A percentile compares a stretch with the other conserved stretches of the same genome.
These are phyloP conservation scores for Battus philenor DNA, from an alignment of 1,140 invertebrate species.

Conservation along the genomic window DNA sequence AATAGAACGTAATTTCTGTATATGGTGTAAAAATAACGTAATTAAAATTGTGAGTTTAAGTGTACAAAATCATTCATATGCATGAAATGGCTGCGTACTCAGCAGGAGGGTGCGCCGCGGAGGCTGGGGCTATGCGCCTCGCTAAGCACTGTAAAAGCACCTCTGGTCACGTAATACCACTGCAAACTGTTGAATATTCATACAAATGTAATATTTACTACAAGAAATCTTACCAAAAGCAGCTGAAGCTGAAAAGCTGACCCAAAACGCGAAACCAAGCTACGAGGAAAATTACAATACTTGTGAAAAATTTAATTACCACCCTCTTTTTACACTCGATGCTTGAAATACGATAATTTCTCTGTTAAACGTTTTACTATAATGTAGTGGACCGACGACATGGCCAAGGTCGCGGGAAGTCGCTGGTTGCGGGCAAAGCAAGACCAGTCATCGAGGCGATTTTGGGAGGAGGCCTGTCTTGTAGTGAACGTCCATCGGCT, in stretches of 20 bases:
- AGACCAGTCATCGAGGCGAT: too few relatives aligned
- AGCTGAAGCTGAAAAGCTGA: constrained; percentile 23
- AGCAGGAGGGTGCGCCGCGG: constrained; percentile 24
- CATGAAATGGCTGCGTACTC: constrained; percentile 24
- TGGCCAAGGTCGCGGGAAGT: too few relatives aligned
- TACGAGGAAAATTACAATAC: constrained; percentile 15
- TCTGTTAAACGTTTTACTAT: too few relatives aligned
- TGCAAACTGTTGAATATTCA: constrained; percentile 70
- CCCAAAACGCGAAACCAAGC: constrained; percentile 20
- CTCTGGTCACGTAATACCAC: constrained; percentile 54
- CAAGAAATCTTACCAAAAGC: constrained; percentile 39
- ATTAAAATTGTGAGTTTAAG: constrained; percentile 12
- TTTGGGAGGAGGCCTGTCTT: too few relatives aligned
- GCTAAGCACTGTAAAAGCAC: constrained; percentile 66
- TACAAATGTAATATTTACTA: constrained; percentile 51
- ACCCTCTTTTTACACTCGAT: background rate
- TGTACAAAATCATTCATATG: constrained; percentile 34
- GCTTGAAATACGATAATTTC: too few relatives aligned
- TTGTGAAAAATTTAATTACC: background rate
- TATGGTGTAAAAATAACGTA: too few relatives aligned
- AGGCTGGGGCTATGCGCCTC: constrained; percentile 35
- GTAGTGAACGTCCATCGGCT: too few relatives aligned
- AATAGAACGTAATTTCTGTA: too few relatives aligned
- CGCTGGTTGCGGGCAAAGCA: too few relatives aligned
- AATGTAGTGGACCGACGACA: too few relatives aligned